A percentile compares a stretch with the other conserved stretches of the same genome.
Conservation (phyloP, 2,888 invertebrate genomes). For the Exocentrus adspersus region DNA sequence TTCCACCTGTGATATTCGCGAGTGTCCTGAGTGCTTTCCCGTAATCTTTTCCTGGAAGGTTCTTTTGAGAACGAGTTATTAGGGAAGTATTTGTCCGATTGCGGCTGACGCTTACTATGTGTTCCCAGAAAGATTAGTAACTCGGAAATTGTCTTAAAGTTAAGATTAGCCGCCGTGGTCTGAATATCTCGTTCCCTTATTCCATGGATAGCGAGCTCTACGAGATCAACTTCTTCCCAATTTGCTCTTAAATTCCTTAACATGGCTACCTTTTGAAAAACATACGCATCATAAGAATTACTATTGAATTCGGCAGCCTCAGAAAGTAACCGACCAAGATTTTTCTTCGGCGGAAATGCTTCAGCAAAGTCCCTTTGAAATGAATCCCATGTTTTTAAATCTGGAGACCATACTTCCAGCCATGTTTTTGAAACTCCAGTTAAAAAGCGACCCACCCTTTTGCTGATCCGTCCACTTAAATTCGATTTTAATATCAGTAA, state of each 20-base stretch:
- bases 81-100: too few species aligned
- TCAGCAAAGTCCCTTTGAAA: conserved; percentile 44
- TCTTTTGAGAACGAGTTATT: too few species aligned
- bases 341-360: conserved; percentile 42
- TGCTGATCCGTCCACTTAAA: background rate
- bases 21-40: too few species aligned
- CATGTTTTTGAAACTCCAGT: too few species aligned
- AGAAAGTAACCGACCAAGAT: conserved; percentile 37
- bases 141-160: too few species aligned
- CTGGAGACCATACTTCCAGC: conserved; percentile 38
- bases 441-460: too few species aligned
- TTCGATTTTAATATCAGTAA: background rate
- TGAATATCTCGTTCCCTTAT: too few species aligned
- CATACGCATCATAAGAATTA: conserved; percentile 37
- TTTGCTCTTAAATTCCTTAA: background rate
- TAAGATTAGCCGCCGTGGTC: too few species aligned
- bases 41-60: too few species aligned
- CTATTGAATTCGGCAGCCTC: conserved; percentile 41
- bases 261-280: background rate
- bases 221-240: background rate
- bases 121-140: too few species aligned
- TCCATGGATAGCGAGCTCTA: background rate
- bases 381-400: conserved; percentile 34
- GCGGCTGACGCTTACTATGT: too few species aligned
- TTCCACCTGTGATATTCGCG: too few species aligned